These are phyloP conservation scores for Bombus waltoni DNA, from an alignment of 1,140 invertebrate species.

Conservation along the genomic window DNA sequence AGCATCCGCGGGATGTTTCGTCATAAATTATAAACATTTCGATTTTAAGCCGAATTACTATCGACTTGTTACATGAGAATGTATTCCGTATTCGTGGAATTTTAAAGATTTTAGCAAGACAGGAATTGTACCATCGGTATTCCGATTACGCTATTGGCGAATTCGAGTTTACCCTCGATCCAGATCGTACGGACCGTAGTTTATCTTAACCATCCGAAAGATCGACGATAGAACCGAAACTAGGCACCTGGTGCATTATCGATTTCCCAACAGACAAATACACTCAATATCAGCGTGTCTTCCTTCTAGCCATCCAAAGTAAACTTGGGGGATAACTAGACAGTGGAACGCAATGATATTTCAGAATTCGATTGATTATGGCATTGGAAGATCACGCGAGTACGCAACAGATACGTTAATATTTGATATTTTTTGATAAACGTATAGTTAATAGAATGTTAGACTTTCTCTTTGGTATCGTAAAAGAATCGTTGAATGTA, in stretches of 20 bases:
- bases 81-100: neutral
- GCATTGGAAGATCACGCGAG: too few species aligned
- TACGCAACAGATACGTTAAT: neutral
- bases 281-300: neutral
- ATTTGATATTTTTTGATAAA: neutral
- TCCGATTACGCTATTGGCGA: neutral
- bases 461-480: too few species aligned
- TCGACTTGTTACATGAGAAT: neutral
- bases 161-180: neutral
- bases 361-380: neutral
- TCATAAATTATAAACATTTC: neutral
- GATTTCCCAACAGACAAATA: neutral
- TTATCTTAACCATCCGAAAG: conserved; percentile 17
- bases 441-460: neutral
- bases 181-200: conserved; percentile 1
- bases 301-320: neutral
- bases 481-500: too few species aligned
- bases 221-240: neutral
- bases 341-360: neutral
- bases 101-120: neutral
- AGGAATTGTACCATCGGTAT: neutral
- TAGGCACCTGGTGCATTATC: conserved; percentile 19
- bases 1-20: too few species aligned
- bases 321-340: neutral
- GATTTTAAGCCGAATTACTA: neutral